phyloP scores from a whole-genome alignment of 2,797 vertebrate genomes.

The Sebastes steindachneri region DNA sequence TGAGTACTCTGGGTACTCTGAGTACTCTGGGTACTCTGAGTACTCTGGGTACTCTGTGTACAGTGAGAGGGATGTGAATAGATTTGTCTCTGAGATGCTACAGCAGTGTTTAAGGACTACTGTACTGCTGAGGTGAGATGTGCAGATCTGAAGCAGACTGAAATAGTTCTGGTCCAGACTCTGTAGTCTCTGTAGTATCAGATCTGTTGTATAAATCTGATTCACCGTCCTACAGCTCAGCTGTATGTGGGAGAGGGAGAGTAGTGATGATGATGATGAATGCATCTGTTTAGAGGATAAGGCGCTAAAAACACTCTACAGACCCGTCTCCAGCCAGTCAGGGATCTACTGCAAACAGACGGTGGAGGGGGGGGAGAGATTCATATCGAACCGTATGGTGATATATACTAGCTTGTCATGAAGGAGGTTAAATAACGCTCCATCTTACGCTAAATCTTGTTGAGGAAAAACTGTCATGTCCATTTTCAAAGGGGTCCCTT shows the following conservation, averaged over 20 bases:
- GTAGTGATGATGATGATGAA: too few relatives aligned
- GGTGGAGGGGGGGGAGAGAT: neutral
- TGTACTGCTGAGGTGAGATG: slow-evolving; percentile 20
- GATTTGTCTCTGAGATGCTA: slow-evolving; percentile 10
- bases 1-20: neutral
- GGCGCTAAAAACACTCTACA: neutral
- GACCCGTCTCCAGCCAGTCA: too few relatives aligned
- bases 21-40: too few relatives aligned
- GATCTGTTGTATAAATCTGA: slow-evolving; percentile 71
- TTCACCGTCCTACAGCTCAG: slow-evolving; percentile 62
- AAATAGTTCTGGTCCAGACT: slow-evolving; percentile 59
- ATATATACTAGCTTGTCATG: too few relatives aligned
- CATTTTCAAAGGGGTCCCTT: too few relatives aligned
- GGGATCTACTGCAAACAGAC: neutral
- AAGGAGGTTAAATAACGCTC: too few relatives aligned
- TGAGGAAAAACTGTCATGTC: too few relatives aligned
- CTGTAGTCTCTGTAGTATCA: slow-evolving; percentile 47
- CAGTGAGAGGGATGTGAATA: neutral
- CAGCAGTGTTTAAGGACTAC: neutral
- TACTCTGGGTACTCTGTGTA: neutral
- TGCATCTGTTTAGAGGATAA: neutral
- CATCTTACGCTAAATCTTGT: too few relatives aligned
- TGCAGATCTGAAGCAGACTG: slow-evolving; percentile 31
- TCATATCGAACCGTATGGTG: too few relatives aligned
- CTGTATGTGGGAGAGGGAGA: slow-evolving; percentile 47